phyloP scores from a whole-genome alignment of 2,113 vertebrate species.

The Thalassarche chlororhynchos region DNA sequence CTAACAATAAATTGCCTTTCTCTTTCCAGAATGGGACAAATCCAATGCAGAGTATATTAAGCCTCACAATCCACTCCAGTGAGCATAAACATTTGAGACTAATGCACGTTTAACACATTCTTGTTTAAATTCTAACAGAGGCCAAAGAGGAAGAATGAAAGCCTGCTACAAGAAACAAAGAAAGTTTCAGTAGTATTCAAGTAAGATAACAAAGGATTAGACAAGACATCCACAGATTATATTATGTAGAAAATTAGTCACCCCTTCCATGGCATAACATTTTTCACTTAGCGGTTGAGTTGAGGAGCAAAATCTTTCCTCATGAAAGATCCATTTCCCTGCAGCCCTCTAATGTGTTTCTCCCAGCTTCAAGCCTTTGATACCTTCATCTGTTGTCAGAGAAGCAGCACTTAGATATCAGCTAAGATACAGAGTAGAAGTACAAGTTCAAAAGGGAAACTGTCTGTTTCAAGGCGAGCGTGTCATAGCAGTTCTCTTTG shows the following conservation, averaged over 20 bases:
- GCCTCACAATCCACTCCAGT: background rate
- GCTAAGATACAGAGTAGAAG: no score
- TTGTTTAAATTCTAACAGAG: background rate
- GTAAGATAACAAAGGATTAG: background rate
- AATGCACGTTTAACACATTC: background rate
- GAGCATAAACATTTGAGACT: background rate
- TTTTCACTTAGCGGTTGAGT: background rate
- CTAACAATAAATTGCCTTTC: background rate
- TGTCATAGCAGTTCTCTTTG: background rate
- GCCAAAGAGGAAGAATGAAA: background rate
- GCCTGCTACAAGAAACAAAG: background rate
- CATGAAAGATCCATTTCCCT: background rate
- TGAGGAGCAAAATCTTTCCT: background rate
- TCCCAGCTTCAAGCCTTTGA: background rate
- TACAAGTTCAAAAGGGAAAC: background rate
- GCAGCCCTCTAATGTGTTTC: background rate
- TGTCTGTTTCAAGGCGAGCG: background rate
- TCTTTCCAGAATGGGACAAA: background rate
- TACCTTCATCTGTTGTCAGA: background rate
- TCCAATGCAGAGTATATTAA: background rate
- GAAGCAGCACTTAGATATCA: background rate
- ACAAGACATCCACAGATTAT: background rate
- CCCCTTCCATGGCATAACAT: accelerated
- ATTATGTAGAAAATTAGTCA: background rate
- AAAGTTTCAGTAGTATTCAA: background rate